Evolutionary conservation across 2,888 invertebrate genomes (phyloP).

Genomic region (Crocallis elinguaria): DNA sequence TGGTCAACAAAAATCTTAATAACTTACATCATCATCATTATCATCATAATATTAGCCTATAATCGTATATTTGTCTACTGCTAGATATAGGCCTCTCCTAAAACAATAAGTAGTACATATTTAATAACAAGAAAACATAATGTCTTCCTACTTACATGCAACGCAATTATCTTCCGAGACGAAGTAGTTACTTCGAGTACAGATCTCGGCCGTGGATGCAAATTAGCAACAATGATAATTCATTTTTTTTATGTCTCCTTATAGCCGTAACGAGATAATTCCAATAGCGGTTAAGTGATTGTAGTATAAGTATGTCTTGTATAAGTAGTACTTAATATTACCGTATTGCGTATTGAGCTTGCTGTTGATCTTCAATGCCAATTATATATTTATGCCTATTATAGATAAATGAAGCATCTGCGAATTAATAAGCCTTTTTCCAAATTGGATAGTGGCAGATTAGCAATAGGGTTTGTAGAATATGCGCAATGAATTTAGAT

Average conservation of each 20-base stretch:
- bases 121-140: background rate
- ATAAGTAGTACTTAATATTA: background rate
- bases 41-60: too few relatives aligned
- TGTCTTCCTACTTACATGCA: background rate
- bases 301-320: background rate
- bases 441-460: too few relatives aligned
- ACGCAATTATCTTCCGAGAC: slow-evolving; percentile 40
- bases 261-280: slow-evolving; percentile 46
- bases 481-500: too few relatives aligned
- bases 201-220: slow-evolving; percentile 50
- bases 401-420: too few relatives aligned
- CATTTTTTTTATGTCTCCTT: slow-evolving; percentile 54
- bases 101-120: too few relatives aligned
- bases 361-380: background rate
- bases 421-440: too few relatives aligned
- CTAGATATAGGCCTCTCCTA: too few relatives aligned
- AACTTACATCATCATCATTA: too few relatives aligned
- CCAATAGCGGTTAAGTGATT: slow-evolving; percentile 20
- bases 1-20: too few relatives aligned
- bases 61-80: too few relatives aligned
- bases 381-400: too few relatives aligned
- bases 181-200: slow-evolving; percentile 37
- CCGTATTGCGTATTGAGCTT: background rate
- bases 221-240: slow-evolving; percentile 68
- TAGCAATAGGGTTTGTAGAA: too few relatives aligned